Base-by-base conservation (phyloP, 2,113 vertebrate genomes). In the Murina feae region DNA sequence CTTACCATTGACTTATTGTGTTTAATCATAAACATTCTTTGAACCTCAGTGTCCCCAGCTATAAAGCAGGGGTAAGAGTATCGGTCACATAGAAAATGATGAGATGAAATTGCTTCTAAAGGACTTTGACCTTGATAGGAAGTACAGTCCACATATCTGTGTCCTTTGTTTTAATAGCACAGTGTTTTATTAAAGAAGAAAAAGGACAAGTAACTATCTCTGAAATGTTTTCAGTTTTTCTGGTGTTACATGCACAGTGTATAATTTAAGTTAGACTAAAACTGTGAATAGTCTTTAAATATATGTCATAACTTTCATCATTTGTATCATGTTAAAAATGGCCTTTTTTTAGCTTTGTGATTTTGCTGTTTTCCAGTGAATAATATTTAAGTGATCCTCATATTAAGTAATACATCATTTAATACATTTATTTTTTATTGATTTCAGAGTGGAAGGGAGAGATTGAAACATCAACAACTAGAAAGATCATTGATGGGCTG, bases 1-100 rank as follows among this genome's bases (percentile, higher is more conserved):
- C 71, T 20, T 58, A 58, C 39, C 11, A 28, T 32, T 95, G 92
- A 93, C 68, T 92, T 82, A 96, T 4, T 60, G 11, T 39, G 6
- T 86, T 94, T 75, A 89, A 75, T 86, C 17, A 90, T 82, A 93
- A 94, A 93, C 32, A 90, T 90, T 92, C 68, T 86, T 80, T 95
- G 39, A 72, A 71, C n/a, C 53, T 95, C 76, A 75, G 6, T 93
- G 60, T 91, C 69, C 78, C 44, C 25, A 72, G 35, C 55, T 95
- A 39, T 72, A 89, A 86, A 94, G 79, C 17, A 93, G 16, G 53
- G 16, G 74, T 49, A 89, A 60, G 28, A 84, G 60, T 86, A 75
- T 39, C 4, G 17, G 42, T 95, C 88, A 89, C 25, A 32, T 92
- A 68, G 30, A 28, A 23, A 37, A 63, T n/a, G 81, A 88, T 44